phyloP scores from a whole-genome alignment of 2,888 invertebrate genomes.

The Noctua janthe region DNA sequence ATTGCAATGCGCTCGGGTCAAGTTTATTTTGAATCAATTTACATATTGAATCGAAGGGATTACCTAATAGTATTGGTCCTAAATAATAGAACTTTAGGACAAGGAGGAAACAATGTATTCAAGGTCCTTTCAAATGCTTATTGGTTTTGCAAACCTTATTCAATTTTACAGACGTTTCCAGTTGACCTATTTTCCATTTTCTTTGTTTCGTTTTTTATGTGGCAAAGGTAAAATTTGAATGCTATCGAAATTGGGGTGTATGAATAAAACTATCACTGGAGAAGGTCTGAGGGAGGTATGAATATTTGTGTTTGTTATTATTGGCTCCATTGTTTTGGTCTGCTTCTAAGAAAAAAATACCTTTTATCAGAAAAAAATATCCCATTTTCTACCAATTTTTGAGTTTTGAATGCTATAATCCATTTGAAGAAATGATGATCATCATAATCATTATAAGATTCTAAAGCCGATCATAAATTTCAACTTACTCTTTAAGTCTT shows the following conservation, averaged over 20 bases:
- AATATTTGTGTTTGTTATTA: constrained; percentile 13
- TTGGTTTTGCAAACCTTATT: constrained; percentile 49
- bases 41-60: constrained; percentile 66
- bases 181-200: constrained; percentile 42
- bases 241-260: constrained; percentile 1
- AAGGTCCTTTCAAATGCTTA: constrained; percentile 26
- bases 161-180: constrained; percentile 34
- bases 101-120: constrained; percentile 28
- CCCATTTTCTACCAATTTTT: not conserved
- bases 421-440: not conserved
- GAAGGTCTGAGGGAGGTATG: not conserved
- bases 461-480: not conserved
- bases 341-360: not conserved
- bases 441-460: not conserved
- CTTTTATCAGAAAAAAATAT: not conserved
- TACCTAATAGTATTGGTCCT: constrained; percentile 58
- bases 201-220: constrained; percentile 34
- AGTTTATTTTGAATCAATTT: constrained; percentile 69
- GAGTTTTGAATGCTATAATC: not conserved
- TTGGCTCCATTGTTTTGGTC: not conserved
- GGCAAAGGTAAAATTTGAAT: constrained; percentile 16
- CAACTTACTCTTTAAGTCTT: not conserved
- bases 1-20: constrained; percentile 69
- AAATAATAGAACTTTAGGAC: constrained; percentile 51
- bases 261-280: constrained; percentile 24